These are phyloP conservation scores for Pristiophorus japonicus DNA, from an alignment of 2,113 vertebrate genomes.

Conservation along the genomic window DNA sequence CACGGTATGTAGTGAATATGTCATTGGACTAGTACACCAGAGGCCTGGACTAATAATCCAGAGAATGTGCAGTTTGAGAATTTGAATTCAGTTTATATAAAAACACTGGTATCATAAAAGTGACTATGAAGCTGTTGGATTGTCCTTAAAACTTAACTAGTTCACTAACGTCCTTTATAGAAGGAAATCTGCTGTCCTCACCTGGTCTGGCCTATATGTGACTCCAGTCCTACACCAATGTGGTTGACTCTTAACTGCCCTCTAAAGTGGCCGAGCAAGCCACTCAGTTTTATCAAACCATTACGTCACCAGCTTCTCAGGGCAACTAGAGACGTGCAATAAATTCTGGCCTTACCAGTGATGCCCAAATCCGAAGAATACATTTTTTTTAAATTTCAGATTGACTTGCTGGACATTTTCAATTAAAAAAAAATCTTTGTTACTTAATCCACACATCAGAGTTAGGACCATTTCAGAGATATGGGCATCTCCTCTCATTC, in stretches of 20 bases:
- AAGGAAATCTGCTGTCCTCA: neutral
- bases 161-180: neutral
- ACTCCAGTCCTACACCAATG: neutral
- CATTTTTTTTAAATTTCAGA: neutral
- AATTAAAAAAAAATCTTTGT: neutral
- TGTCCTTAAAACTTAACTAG: neutral
- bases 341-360: neutral
- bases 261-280: neutral
- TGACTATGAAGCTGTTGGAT: neutral
- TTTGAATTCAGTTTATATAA: neutral
- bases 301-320: neutral
- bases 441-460: neutral
- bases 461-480: neutral
- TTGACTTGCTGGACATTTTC: neutral
- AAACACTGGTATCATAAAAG: neutral
- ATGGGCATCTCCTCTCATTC: neutral
- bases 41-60: neutral
- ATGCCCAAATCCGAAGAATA: neutral
- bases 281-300: neutral
- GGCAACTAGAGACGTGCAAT: neutral
- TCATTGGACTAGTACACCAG: neutral
- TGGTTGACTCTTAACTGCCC: neutral
- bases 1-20: neutral
- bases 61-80: neutral
- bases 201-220: neutral